phyloP scores from a whole-genome alignment of 2,113 vertebrate genomes.

The Seriola dumerili region DNA sequence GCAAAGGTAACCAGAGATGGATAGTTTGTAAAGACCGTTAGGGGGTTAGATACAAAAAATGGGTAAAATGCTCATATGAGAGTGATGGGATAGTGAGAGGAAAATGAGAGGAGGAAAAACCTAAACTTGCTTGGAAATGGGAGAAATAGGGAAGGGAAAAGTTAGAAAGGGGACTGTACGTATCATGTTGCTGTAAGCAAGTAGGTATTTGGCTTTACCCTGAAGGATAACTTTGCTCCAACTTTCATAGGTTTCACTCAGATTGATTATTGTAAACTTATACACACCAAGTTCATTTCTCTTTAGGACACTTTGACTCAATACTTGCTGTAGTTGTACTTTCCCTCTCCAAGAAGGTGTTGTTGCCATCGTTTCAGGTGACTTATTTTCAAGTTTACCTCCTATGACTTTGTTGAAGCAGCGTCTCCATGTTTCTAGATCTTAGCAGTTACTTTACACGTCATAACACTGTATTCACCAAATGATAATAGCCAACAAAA shows the following conservation, averaged over 20 bases:
- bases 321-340: neutral
- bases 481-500: neutral
- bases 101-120: neutral
- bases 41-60: slow-evolving; percentile 23
- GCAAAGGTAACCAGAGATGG: slow-evolving; percentile 23
- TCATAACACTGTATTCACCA: too few species aligned
- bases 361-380: neutral
- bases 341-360: neutral
- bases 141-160: neutral
- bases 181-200: neutral
- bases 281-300: neutral
- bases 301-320: neutral
- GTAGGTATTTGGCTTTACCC: neutral
- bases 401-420: neutral
- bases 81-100: neutral
- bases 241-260: neutral
- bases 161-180: neutral
- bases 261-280: neutral
- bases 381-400: neutral
- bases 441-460: too few species aligned
- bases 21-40: slow-evolving; percentile 42
- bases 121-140: slow-evolving; percentile 9
- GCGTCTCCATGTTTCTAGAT: neutral
- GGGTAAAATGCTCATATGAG: slow-evolving; percentile 8
- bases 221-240: neutral